These are phyloP conservation scores for Callyntrura sp. DNA, from an alignment of 2,888 invertebrate genomes.

Conservation along the genomic window DNA sequence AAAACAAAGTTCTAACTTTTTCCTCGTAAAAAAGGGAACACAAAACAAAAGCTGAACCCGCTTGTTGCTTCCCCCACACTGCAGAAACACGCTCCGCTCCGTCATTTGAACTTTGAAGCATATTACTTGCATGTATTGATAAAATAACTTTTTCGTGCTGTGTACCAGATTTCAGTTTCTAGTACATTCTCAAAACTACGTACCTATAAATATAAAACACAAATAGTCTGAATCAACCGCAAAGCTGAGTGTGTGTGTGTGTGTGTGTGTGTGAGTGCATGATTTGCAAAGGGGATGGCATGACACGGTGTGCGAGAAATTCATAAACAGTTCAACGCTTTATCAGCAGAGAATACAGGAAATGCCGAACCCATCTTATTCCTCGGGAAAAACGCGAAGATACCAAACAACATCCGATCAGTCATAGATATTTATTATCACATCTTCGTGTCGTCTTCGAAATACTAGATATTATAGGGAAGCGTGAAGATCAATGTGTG, in stretches of 20 bases:
- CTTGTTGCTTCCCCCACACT: conserved; percentile 11
- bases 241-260: too few relatives aligned
- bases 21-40: neutral
- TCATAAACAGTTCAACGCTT: neutral
- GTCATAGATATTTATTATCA: neutral
- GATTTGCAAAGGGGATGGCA: neutral
- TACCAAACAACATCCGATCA: neutral
- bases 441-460: neutral
- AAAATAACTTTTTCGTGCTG: too few relatives aligned
- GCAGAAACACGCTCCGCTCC: neutral
- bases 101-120: too few relatives aligned
- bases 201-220: conserved; percentile 1
- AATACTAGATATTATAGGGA: too few relatives aligned
- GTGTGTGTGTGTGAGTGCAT: too few relatives aligned
- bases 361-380: neutral
- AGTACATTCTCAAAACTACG: neutral
- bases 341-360: too few relatives aligned
- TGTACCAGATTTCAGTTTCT: too few relatives aligned
- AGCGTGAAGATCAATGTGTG: too few relatives aligned
- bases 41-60: neutral
- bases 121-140: too few relatives aligned
- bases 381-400: neutral
- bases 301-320: neutral
- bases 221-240: neutral
- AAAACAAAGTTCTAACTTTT: neutral